Evolutionary conservation across 2,797 vertebrate genomes (phyloP), one percentile per base, ranked within the genome.

Genomic region (Taenioides sp.): DNA sequence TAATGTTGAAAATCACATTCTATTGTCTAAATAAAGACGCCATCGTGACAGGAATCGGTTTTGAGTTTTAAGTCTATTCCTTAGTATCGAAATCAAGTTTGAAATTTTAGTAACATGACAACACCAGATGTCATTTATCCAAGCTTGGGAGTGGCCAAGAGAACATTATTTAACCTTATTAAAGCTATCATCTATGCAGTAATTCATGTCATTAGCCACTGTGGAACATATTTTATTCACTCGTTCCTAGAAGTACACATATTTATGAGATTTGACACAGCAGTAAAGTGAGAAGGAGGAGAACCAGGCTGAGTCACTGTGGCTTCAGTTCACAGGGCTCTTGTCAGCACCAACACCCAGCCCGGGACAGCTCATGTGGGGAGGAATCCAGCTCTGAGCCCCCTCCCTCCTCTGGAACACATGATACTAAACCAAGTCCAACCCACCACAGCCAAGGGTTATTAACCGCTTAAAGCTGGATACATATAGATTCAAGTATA

Each of bases 241-340:
- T 16, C 22, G 4, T 52, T 66, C 47, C 18, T 31, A 52, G 65
- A 67, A 67, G 52, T 22, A 20, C 25, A 47, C 37, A 20, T 12
- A 50, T 63, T 63, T 63, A 63, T n/a, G 16, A 27, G 43, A 49
- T 27, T 14, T n/a, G 49, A 28, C 25, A 20, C 65, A 54, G 12
- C 27, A 34, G 71, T 70, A 74, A 80, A 79, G 82, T 83, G 74
- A 73, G 71, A 69, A 62, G 43, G 69, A 70, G 64, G 16, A 63
- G 63, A 60, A 67, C 14, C 71, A 49, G 12, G 75, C 69, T 86
- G 84, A 89, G 70, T 88, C 84, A 27, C 66, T 67, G 78, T 73
- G 76, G 79, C 77, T 72, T 52, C 73, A 82, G 74, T 80, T 88
- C 68, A 78, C 50, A 84, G 65, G 67, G 65, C 69, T 70, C 17